Percentiles rank a stretch among this genome's conserved stretches.
These are phyloP conservation scores for Habrosyne pyritoides DNA, from an alignment of 2,888 invertebrate genomes.

Conservation along the genomic window DNA sequence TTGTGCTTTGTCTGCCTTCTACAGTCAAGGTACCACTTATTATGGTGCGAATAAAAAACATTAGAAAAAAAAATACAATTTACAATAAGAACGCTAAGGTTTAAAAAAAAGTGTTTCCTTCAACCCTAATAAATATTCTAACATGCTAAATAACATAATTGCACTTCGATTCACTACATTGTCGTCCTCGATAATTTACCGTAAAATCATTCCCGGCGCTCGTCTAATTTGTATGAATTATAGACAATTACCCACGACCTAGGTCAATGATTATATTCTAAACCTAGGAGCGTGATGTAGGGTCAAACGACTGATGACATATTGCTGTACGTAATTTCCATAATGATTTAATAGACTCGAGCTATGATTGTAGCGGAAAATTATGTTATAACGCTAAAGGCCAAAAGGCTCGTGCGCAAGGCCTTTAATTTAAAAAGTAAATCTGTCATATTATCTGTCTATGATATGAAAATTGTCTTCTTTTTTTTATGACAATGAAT, in stretches of 20 bases:
- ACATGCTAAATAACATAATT: background rate
- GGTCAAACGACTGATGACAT: constrained; percentile 9
- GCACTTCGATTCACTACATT: background rate
- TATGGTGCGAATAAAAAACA: no score
- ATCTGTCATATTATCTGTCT: background rate
- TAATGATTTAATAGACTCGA: constrained; percentile 15
- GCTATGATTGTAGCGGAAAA: background rate
- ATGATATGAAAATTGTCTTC: background rate
- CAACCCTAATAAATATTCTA: background rate
- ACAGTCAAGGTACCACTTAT: no score
- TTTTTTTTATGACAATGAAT: no score
- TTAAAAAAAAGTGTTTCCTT: no score
- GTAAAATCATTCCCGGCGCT: background rate
- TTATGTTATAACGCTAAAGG: constrained; percentile 1
- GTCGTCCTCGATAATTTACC: background rate
- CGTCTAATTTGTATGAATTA: constrained; percentile 7
- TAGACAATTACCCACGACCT: constrained; percentile 12
- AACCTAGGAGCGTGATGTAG: background rate
- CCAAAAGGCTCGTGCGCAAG: background rate
- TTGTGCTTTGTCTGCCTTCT: no score
- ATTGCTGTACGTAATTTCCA: constrained; percentile 4
- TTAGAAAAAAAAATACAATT: no score
- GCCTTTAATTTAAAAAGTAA: background rate
- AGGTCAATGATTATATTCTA: constrained; percentile 16
- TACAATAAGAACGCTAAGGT: no score